A percentile compares a stretch with the other conserved stretches of the same genome.
Evolutionary conservation across 1,140 invertebrate genomes (phyloP).

Genomic region (Platyura marginata): DNA sequence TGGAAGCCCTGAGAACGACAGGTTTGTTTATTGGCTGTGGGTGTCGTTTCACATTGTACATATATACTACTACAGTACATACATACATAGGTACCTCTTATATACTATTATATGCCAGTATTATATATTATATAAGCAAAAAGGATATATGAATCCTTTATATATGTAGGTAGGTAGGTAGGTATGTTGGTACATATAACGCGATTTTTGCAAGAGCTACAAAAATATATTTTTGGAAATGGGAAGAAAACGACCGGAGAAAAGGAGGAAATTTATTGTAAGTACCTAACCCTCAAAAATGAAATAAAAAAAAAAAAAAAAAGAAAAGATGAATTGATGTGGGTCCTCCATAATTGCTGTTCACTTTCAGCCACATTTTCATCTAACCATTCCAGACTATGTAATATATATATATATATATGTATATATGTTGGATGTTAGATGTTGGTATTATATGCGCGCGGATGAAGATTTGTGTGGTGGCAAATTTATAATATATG

Average conservation of each 20-base stretch:
- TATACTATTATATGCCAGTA: no score
- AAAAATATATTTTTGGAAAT: no score
- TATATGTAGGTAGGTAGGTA: no score
- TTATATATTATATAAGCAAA: no score
- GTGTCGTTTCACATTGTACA: neutral
- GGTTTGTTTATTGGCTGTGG: neutral
- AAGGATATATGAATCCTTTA: no score
- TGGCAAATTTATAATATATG: neutral
- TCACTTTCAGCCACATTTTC: neutral
- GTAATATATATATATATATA: neutral
- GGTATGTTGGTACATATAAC: no score
- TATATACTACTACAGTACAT: neutral
- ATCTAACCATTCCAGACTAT: neutral
- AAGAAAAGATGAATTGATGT: neutral
- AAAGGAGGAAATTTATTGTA: neutral
- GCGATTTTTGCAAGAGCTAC: no score
- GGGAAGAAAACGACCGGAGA: no score
- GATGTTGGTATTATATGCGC: neutral
- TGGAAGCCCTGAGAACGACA: neutral
- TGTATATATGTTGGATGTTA: neutral
- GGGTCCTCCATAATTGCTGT: neutral
- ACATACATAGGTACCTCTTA: no score
- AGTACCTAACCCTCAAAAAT: neutral
- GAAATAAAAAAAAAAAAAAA: neutral
- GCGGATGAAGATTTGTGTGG: neutral